A percentile compares a stretch with the other conserved stretches of the same genome.
Evolutionary conservation across 1,140 invertebrate species (phyloP).

Genomic region (Apis dorsata): DNA sequence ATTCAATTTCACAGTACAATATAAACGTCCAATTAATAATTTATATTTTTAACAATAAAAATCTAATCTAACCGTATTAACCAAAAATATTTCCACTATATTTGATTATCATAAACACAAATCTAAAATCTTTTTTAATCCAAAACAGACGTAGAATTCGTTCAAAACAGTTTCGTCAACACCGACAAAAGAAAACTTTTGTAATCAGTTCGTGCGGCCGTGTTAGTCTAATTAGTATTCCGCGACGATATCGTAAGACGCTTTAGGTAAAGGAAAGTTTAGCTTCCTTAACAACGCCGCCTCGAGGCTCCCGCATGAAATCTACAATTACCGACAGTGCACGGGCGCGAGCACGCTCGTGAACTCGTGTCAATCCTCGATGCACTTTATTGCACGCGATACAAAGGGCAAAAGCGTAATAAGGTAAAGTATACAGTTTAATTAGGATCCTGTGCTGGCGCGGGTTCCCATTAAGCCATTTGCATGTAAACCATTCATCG

Average conservation of each 20-base stretch:
- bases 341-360: not conserved
- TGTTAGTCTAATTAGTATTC: conserved; percentile 41
- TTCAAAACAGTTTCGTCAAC: not conserved
- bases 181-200: not conserved
- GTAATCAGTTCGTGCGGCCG: conserved; percentile 19
- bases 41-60: too few species aligned
- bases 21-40: too few species aligned
- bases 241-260: not conserved
- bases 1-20: too few species aligned
- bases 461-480: conserved; percentile 32
- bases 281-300: conserved; percentile 27
- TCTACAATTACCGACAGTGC: conserved; percentile 26
- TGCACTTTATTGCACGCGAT: conserved; percentile 36
- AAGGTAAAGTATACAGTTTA: conserved; percentile 44
- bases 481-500: conserved; percentile 23
- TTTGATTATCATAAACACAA: too few species aligned
- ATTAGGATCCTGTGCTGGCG: conserved; percentile 21
- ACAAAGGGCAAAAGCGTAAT: conserved; percentile 38
- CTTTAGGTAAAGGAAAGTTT: conserved; percentile 41
- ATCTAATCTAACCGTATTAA: too few species aligned
- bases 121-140: not conserved
- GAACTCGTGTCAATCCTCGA: conserved; percentile 16
- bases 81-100: too few species aligned
- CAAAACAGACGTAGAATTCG: not conserved
- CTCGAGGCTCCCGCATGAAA: not conserved